Base-by-base conservation (phyloP, 1,140 invertebrate species). In the Lasaia peninsularis region DNA sequence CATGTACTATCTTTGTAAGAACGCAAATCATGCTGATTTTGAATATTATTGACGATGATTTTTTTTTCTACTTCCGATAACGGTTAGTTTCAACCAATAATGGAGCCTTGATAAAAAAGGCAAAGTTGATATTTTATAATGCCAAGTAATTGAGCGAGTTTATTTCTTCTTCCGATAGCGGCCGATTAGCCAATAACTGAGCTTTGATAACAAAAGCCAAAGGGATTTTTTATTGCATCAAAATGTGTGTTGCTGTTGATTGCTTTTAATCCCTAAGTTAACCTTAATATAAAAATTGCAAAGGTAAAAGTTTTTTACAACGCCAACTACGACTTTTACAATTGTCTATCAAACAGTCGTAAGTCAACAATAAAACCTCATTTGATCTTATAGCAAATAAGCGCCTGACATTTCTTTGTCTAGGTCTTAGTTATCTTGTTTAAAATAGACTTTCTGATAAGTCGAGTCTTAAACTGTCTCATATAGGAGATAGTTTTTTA, bases 401-500 rank as follows among this genome's bases (percentile, higher is more conserved):
- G 21, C 49, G 60, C 54, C 59, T 52, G 67, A 62, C 58, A 57
- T 60, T 61, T 67, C 69, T 73, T 78, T 78, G 69, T 71, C 51
- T 63, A 44, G 35, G 55, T 57, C 62, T 68, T 60, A 52, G 28
- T 69, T 77, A 75, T 71, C 66, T 18, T 40, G 5, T 35, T 24
- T 37, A 28, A 53, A 52, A 55, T 56, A 50, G 54, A 60, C 48
- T 31, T 53, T 21, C 28, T 52, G 54, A 53, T 53, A 40, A 49
- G 51, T 21, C 51, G 35, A 50, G 54, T 60, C 52, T 57, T 52
- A 32, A 35, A 44, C 16, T 44, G 18, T 69, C 62, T 70, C 35
- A 56, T 67, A 52, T 69, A 60, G 60, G 59, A 70, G 32, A 71
- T 59, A 12, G 8, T 65, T 59, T 75, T 63, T 84, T 60, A 78